Evolutionary conservation across 2,113 vertebrate species (phyloP).

Genomic region (Phalacrocorax carbo): DNA sequence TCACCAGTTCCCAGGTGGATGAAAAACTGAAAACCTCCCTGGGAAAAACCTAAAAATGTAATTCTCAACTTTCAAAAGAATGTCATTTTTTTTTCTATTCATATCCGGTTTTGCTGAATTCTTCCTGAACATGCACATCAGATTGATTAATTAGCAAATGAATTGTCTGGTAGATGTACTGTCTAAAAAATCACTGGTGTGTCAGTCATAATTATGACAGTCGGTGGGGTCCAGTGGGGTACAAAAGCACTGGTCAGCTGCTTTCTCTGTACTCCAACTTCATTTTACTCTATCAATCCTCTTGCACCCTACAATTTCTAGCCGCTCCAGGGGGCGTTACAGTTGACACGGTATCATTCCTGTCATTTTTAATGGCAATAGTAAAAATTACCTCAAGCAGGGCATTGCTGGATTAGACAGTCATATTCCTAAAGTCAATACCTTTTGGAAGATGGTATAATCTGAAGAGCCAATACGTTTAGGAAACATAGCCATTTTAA

Average conservation of each 20-base stretch:
- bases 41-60: neutral
- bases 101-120: neutral
- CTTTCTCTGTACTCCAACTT: neutral
- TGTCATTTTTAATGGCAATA: neutral
- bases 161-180: neutral
- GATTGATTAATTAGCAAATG: neutral
- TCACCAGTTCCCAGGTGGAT: neutral
- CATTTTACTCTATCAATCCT: neutral
- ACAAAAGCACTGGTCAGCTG: neutral
- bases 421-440: neutral
- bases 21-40: neutral
- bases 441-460: neutral
- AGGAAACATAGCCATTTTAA: neutral
- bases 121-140: neutral
- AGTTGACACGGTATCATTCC: neutral
- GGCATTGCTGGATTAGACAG: neutral
- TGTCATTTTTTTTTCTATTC: neutral
- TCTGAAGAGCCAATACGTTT: neutral
- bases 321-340: neutral
- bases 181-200: neutral
- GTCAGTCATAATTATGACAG: neutral
- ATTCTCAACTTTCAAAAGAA: neutral
- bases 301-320: neutral
- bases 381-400: neutral
- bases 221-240: neutral